Conservation (phyloP, 2,888 invertebrate species). For the Carcina quercana region DNA sequence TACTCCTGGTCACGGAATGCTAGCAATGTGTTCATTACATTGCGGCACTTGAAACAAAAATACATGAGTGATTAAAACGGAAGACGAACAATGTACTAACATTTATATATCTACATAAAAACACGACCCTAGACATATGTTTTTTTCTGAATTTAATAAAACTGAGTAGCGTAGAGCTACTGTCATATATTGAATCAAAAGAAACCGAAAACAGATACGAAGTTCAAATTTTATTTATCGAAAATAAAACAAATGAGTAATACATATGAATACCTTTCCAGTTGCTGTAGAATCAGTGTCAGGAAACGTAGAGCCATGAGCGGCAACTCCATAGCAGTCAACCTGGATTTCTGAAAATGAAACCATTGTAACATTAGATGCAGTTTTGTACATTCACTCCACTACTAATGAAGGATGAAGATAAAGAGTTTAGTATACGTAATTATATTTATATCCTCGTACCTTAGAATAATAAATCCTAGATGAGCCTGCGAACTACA, state of each 20-base stretch:
- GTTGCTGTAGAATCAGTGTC: conserved; percentile 79
- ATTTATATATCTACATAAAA: background rate
- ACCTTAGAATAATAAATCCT: too few species aligned
- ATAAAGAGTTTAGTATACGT: too few species aligned
- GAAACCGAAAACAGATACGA: too few species aligned
- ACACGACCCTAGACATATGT: background rate
- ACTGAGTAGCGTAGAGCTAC: too few species aligned
- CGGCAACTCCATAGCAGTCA: conserved; percentile 83
- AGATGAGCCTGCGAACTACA: too few species aligned
- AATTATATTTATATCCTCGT: too few species aligned
- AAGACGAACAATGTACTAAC: background rate
- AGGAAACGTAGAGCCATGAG: conserved; percentile 86
- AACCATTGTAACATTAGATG: background rate
- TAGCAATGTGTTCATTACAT: conserved; percentile 78
- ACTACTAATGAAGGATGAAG: too few species aligned
- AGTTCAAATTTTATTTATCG: too few species aligned
- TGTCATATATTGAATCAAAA: too few species aligned
- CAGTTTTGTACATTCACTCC: too few species aligned
- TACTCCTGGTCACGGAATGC: conserved; percentile 76
- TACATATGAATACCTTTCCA: conserved; percentile 71
- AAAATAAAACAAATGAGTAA: background rate
- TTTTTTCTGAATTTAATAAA: background rate
- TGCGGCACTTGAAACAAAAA: conserved; percentile 53
- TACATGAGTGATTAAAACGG: background rate
- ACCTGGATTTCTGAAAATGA: conserved; percentile 45